Conservation (phyloP, 2,797 vertebrate species). For the Trachurus trachurus region DNA sequence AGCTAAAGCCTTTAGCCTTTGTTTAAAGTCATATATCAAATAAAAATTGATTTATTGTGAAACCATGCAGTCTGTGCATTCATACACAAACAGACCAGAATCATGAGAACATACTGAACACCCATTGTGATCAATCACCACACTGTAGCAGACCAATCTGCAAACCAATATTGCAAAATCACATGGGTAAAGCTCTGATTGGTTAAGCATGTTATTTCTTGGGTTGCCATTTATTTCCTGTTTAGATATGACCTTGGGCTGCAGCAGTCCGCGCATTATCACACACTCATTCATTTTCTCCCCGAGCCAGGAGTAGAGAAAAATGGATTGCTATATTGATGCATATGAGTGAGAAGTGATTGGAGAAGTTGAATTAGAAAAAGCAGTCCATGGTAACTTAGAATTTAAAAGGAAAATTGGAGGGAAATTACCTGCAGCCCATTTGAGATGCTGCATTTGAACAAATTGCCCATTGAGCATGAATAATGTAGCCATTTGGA, state of each 20-base stretch:
- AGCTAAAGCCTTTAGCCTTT: conserved; percentile 15
- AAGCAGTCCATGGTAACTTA: background rate
- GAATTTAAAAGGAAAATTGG: conserved; percentile 6
- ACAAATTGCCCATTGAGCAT: conserved; percentile 43
- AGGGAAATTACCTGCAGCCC: conserved; percentile 24
- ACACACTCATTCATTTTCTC: conserved; percentile 43
- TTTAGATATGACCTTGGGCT: conserved; percentile 51
- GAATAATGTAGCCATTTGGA: conserved; percentile 48
- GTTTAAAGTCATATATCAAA: conserved; percentile 27
- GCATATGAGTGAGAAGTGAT: conserved; percentile 32
- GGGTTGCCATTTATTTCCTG: conserved; percentile 46
- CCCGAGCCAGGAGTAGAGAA: conserved; percentile 1
- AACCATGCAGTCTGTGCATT: conserved; percentile 31
- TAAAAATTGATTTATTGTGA: conserved; percentile 36
- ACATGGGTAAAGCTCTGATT: conserved; percentile 42
- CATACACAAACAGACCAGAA: conserved; percentile 36
- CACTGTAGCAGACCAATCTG: conserved; percentile 19
- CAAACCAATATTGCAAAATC: conserved; percentile 46
- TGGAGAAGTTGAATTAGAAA: conserved; percentile 29
- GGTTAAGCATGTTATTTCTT: conserved; percentile 37
- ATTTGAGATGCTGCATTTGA: conserved; percentile 41
- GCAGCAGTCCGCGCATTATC: conserved; percentile 42
- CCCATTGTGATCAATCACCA: conserved; percentile 47
- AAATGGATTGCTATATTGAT: conserved; percentile 22
- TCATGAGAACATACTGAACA: conserved; percentile 29